These are phyloP conservation scores for Edolisoma coerulescens DNA, from an alignment of 2,113 vertebrate species.

Conservation along the genomic window DNA sequence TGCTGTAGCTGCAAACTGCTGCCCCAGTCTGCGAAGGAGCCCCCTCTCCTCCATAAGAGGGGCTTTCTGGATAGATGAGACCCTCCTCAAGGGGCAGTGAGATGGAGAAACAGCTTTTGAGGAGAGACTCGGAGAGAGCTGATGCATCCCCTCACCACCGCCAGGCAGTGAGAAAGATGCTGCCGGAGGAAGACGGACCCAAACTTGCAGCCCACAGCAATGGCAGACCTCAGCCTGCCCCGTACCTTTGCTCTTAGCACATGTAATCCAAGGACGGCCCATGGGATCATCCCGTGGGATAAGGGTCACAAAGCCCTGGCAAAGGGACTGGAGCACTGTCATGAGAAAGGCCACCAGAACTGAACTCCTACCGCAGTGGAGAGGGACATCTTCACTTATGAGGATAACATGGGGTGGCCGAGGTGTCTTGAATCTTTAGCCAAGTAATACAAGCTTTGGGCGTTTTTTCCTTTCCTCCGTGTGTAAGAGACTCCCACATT, in stretches of 20 bases:
- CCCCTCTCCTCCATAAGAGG: background rate
- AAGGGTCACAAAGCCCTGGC: background rate
- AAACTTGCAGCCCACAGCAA: background rate
- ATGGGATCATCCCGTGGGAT: background rate
- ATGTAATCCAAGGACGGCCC: fast-evolving
- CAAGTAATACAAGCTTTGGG: background rate
- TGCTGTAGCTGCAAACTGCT: background rate
- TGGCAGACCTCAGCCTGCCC: background rate
- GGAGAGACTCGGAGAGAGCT: too few relatives aligned
- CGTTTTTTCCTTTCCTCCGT: background rate
- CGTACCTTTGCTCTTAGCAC: fast-evolving
- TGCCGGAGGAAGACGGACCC: background rate
- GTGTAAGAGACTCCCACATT: background rate
- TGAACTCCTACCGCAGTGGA: fast-evolving
- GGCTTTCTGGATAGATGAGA: background rate
- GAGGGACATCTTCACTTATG: background rate
- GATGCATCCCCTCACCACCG: fast-evolving
- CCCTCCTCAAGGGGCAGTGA: background rate
- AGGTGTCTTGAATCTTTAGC: background rate
- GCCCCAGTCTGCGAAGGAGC: background rate
- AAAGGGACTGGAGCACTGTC: too few relatives aligned
- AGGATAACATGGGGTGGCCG: background rate
- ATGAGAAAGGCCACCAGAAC: background rate
- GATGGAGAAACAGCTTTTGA: background rate
- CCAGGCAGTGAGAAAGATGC: background rate